phyloP scores from a whole-genome alignment of 2,888 invertebrate genomes.

The Agapetus fuscipes region DNA sequence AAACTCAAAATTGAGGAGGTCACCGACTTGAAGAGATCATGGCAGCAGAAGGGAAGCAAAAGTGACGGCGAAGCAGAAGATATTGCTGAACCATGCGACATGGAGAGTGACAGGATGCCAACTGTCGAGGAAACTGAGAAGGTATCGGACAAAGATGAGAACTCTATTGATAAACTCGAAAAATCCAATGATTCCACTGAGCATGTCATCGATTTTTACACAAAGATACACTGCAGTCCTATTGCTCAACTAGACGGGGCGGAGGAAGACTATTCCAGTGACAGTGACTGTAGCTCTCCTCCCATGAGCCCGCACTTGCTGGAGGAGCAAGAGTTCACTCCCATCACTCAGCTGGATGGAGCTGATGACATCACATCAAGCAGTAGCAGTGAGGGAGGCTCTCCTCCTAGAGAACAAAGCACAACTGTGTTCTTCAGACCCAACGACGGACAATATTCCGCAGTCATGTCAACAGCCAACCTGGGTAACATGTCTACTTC shows the following conservation, averaged over 20 bases:
- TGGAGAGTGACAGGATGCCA: not conserved
- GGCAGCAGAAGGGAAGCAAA: slow-evolving; percentile 6
- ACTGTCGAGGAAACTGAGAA: not conserved
- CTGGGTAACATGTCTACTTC: slow-evolving; percentile 39
- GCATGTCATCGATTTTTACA: slow-evolving; percentile 45
- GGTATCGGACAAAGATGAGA: not conserved
- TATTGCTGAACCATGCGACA: not conserved
- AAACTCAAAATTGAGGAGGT: slow-evolving; percentile 16
- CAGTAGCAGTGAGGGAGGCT: slow-evolving; percentile 30
- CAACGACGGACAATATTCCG: slow-evolving; percentile 41
- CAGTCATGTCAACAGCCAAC: slow-evolving; percentile 39
- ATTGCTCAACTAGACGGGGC: slow-evolving; percentile 63
- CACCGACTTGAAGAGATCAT: slow-evolving; percentile 7
- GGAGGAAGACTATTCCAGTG: slow-evolving; percentile 54
- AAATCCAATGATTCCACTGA: slow-evolving; percentile 39
- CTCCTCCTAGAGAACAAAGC: slow-evolving; percentile 31
- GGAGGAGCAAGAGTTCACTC: slow-evolving; percentile 32
- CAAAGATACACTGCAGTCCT: slow-evolving; percentile 45
- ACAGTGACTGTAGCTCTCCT: slow-evolving; percentile 40
- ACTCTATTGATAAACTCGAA: slow-evolving; percentile 25
- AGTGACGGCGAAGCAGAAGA: slow-evolving; percentile 21
- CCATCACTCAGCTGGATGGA: slow-evolving; percentile 59
- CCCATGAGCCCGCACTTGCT: slow-evolving; percentile 35
- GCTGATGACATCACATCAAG: slow-evolving; percentile 52
- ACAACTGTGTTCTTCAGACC: slow-evolving; percentile 41